Evolutionary conservation across 2,113 vertebrate genomes (phyloP).

Genomic region (Cavia porcellus): DNA sequence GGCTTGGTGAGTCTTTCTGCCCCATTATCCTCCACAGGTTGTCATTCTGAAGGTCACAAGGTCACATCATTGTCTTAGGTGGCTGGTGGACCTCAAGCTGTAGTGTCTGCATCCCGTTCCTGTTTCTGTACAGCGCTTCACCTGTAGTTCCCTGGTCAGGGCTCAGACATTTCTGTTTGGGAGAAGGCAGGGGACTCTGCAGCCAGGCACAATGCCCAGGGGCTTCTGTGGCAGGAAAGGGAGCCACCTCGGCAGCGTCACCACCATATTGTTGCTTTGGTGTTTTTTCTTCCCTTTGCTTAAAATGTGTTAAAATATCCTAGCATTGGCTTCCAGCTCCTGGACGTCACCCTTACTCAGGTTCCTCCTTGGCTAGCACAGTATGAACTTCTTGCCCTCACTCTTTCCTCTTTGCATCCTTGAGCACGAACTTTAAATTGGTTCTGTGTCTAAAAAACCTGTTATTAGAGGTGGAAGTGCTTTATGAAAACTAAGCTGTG

Average conservation of each 20-base stretch:
- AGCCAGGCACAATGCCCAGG: neutral
- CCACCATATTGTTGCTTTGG: neutral
- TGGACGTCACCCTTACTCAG: neutral
- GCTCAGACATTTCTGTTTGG: neutral
- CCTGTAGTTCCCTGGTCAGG: neutral
- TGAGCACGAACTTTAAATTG: neutral
- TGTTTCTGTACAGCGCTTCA: neutral
- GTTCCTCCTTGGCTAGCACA: neutral
- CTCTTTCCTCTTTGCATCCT: neutral
- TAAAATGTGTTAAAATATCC: neutral
- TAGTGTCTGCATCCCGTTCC: neutral
- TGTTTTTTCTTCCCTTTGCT: neutral
- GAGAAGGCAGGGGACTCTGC: neutral
- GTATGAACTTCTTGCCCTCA: neutral
- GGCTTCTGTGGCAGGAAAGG: neutral
- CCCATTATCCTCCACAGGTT: neutral
- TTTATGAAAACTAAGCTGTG: neutral
- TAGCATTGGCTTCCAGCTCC: neutral
- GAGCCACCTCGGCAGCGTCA: neutral
- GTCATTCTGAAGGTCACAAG: neutral
- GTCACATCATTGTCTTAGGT: neutral
- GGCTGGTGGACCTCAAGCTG: neutral
- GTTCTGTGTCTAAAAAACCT: neutral
- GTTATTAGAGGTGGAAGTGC: neutral
- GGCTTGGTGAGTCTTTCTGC: neutral